Evolutionary conservation across 2,113 vertebrate genomes (phyloP), one percentile per base, ranked within the genome.

Genomic region (Aix galericulata): DNA sequence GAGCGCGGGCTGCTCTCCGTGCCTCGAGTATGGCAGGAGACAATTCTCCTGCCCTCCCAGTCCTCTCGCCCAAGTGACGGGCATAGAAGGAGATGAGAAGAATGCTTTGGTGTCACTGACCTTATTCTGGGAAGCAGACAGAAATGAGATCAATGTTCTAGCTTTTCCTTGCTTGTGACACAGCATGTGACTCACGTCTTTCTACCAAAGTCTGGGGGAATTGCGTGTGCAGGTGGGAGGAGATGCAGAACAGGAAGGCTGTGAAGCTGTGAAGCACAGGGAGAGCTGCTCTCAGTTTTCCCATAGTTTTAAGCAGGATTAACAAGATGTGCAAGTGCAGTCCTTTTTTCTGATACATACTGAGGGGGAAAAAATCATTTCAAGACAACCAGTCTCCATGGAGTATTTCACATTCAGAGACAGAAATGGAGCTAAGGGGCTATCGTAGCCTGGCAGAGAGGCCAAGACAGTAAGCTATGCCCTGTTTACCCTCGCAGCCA

Each of bases 31-130:
- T 4, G 5, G 27, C 74, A 29, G 74, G 56, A 66, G 50, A 9
- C 1, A 6, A 31, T 72, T 21, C 38, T 67, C 44, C 56, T 60
- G 4, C 25, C 21, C n/a, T 32, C 56, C 23, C 0, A 0, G 20
- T 50, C 46, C 60, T 55, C 18, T 55, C 8, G 8, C 69, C 56
- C 14, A 7, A 31, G 31, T 6, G 63, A 22, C 18, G 26, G 52
- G 20, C 20, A 4, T 1, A 52, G 66, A n/a, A 68, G 48, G 22
- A 73, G 29, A 64, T 60, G 11, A 72, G 48, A 64, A 48, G 56
- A 42, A 64, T 36, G 16, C 58, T 88, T 67, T 68, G 38, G 29
- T 55, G 78, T 8, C 20, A 18, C 7, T 0, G 46, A 48, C 46
- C 46, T 48, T 46, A 46, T 46, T 22, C 46, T 48, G 20, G 46